Percentiles rank a stretch among this genome's conserved stretches.
Conservation (phyloP, 2,797 vertebrate genomes). For the Urophycis tenuis region DNA sequence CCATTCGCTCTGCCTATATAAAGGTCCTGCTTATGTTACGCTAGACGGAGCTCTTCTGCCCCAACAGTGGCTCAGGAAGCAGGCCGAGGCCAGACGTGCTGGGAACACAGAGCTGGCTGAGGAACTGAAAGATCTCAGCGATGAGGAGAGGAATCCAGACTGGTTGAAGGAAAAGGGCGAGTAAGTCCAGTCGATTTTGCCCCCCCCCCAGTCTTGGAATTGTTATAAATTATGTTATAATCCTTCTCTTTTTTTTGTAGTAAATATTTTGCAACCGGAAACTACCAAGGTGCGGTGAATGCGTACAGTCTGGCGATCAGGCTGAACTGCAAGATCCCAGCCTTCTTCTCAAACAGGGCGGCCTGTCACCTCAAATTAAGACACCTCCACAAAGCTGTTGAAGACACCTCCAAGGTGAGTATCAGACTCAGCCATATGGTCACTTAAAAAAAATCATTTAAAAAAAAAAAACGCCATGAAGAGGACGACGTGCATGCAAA, state of each 20-base stretch:
- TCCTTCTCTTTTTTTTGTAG: constrained; percentile 58
- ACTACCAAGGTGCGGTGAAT: constrained; percentile 81
- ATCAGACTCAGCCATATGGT: background rate
- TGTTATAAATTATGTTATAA: background rate
- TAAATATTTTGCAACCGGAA: constrained; percentile 77
- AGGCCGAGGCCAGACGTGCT: constrained; percentile 78
- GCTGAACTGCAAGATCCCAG: constrained; percentile 76
- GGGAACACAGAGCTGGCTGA: constrained; percentile 64
- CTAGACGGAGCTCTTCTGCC: constrained; percentile 7
- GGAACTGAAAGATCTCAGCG: constrained; percentile 78
- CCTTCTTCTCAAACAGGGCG: constrained; percentile 85
- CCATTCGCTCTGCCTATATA: background rate
- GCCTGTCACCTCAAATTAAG: constrained; percentile 89
- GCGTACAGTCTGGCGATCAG: constrained; percentile 82
- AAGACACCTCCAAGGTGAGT: constrained; percentile 86
- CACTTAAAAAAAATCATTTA: background rate
- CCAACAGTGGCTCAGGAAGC: constrained; percentile 83
- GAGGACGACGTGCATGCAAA: background rate
- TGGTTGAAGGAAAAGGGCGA: constrained; percentile 94
- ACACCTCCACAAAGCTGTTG: constrained; percentile 87
- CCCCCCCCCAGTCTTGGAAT: background rate
- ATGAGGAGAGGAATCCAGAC: constrained; percentile 85
- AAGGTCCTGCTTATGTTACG: background rate
- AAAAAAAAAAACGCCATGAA: too few relatives aligned
- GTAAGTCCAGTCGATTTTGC: constrained; percentile 66